Evolutionary conservation across 2,113 vertebrate species (phyloP), one percentile per base, ranked within the genome.

Genomic region (Willisornis vidua): DNA sequence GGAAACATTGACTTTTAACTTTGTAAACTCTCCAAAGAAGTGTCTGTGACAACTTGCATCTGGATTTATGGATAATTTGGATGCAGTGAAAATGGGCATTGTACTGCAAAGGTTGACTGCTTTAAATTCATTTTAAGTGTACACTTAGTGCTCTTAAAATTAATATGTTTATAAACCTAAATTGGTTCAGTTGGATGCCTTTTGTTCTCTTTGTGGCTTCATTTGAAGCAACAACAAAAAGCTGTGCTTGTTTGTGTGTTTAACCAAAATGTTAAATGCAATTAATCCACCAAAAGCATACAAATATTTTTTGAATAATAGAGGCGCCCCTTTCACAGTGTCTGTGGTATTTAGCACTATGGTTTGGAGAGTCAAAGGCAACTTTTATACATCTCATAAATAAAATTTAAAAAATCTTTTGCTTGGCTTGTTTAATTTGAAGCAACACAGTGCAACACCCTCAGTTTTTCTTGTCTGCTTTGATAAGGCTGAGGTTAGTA

Each of bases 1-100:
- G 98, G 98, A 99, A 99, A 98, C 98, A 98, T 97, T 98, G 98
- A 98, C 98, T 98, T 98, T 97, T 95, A 98, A 98, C 97, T 98
- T 98, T 81, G 95, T 95, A 90, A 93, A 91, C 96, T 96, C 97
- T 95, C 97, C 95, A 97, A 95, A 97, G 97, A 97, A 95, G 97
- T 96, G 96, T 90, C 93, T 95, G 81, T 95, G 96, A 97, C 97
- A 97, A 91, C 92, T 92, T 94, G 94, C 98, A 98, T 98, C 97
- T 98, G 98, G 97, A 96, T 97, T 97, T 98, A 97, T 97, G 96
- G 96, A 91, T 95, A 89, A 94, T 96, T 96, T 95, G 97, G 97
- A 97, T 97, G 87, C 33, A 62, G 57, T 43, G 77, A 92, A 97
- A 95, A 93, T 89, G 94, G 97, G 95, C 91, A 98, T 88, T 59